Conservation (phyloP, 2,113 vertebrate species). For the Pionites leucogaster region DNA sequence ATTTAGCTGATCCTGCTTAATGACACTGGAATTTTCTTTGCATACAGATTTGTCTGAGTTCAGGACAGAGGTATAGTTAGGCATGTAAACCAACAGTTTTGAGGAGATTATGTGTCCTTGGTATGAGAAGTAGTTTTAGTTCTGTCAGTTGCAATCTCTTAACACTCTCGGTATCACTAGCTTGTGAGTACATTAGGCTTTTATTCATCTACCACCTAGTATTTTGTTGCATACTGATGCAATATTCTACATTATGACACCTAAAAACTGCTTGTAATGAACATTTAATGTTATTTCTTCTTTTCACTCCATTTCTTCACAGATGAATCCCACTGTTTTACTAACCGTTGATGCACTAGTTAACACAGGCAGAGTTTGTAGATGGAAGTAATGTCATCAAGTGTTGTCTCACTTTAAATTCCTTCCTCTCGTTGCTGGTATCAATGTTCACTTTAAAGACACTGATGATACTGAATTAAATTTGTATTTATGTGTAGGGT, state of each 20-base stretch:
- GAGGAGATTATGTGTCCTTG: background rate
- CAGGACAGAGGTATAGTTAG: background rate
- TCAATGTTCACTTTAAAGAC: slow-evolving; percentile 4
- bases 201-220: background rate
- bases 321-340: slow-evolving; percentile 5
- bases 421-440: slow-evolving; percentile 1
- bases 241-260: background rate
- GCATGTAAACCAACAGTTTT: background rate
- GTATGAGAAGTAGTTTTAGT: background rate
- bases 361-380: slow-evolving; percentile 47
- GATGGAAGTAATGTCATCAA: slow-evolving; percentile 51
- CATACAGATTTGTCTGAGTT: background rate
- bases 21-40: background rate
- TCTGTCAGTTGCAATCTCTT: background rate
- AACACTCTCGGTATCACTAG: background rate
- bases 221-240: background rate
- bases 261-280: background rate
- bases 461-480: slow-evolving; percentile 47
- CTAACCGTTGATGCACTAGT: slow-evolving; percentile 22
- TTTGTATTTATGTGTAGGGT: slow-evolving; percentile 40
- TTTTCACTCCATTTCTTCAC: slow-evolving; percentile 6
- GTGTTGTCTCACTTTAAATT: slow-evolving; percentile 37
- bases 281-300: background rate
- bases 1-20: background rate
- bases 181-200: background rate